Base-by-base conservation (phyloP, 2,797 vertebrate genomes). In the Selene dorsalis region DNA sequence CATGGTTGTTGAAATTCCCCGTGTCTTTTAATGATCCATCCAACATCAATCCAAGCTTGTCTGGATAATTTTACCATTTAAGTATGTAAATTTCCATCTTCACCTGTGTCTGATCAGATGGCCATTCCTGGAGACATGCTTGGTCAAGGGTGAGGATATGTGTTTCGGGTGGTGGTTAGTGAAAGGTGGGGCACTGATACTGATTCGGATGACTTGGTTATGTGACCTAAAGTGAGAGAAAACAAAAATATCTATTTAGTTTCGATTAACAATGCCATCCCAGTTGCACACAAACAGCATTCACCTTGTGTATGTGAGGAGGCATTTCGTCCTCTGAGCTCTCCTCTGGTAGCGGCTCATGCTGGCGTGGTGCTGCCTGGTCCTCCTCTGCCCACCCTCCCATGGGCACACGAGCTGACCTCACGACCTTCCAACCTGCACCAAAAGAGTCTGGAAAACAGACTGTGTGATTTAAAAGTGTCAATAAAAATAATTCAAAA, bases 371-470 rank as follows among this genome's bases (percentile, higher is more conserved):
- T 11, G 88, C 85, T 63, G 74, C 72, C 80, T 95, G 96, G 57
- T 93, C 93, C 0, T 97, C 96, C 87, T 99, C 97, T 17, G 96
- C 96, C 98, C 98, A 99, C 4, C 97, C 98, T 69, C 98, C 98
- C 89, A 99, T 96, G 6, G 98, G 97, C 81, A 97, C 93, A 39
- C 95, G 96, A 13, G 96, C 94, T 6, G 95, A 95, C 85, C 97
- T 95, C 32, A 95, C 95, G 4, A 93, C 91, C 85, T 95, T 96
- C 73, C 70, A 82, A 4, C 88, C 90, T n/a, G 86, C 72, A 43
- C 84, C 84, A 55, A 91, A 43, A 67, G 78, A 75, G 50, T 94
- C 94, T 95, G 83, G 6, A 73, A 80, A 72, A 69, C 24, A 85
- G 28, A 73, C 16, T 60, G 52, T 7, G 6, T 58, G 7, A 24